Conservation (phyloP, 53 echinoderm and acorn worm species). For the Holothuria leucospilota region DNA sequence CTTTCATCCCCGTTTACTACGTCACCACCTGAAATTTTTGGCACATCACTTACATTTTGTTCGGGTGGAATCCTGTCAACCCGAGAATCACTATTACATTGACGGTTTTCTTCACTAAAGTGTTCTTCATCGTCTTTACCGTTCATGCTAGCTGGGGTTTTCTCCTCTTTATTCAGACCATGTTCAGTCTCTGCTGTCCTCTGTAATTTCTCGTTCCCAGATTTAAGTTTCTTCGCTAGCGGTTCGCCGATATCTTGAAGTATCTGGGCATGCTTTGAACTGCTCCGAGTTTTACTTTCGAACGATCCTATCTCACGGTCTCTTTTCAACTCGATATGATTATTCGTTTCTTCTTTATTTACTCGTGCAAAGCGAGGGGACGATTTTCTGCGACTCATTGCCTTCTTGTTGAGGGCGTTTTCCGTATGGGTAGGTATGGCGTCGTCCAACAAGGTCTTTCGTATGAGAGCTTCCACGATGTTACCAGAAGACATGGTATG, state of each 20-base stretch:
- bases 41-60: background rate
- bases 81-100: background rate
- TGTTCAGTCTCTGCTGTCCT: background rate
- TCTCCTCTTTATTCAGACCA: conserved; percentile 14
- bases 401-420: conserved; percentile 45
- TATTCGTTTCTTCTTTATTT: conserved; percentile 14
- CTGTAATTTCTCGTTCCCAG: conserved; percentile 24
- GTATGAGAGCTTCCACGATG: conserved; percentile 92
- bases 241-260: too few relatives aligned
- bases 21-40: background rate
- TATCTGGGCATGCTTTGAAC: background rate
- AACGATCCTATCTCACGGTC: background rate
- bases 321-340: conserved; percentile 6
- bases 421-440: conserved; percentile 65
- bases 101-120: too few relatives aligned
- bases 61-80: background rate
- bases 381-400: conserved; percentile 36
- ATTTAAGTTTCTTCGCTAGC: conserved; percentile 28
- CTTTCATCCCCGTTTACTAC: too few relatives aligned
- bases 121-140: background rate
- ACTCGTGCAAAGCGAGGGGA: conserved; percentile 27
- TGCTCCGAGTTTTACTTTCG: background rate
- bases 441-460: conserved; percentile 89
- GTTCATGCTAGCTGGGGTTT: background rate
- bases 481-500: conserved; percentile 87